Percentiles rank a stretch among this genome's conserved stretches.
Evolutionary conservation across 2,797 vertebrate genomes (phyloP).

Genomic region (Choloepus didactylus): DNA sequence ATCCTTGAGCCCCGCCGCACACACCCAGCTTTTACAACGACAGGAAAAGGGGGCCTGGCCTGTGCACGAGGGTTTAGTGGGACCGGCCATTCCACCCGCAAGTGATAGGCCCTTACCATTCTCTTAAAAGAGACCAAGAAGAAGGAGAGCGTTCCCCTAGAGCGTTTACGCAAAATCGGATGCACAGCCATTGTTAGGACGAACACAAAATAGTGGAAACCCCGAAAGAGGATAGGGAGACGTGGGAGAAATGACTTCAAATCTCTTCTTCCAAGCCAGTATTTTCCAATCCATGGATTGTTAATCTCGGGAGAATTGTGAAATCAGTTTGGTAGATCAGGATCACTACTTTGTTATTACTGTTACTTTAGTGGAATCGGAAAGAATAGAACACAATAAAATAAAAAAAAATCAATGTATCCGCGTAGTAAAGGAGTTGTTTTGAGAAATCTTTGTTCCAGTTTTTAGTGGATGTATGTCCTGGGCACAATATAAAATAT

Average conservation of each 20-base stretch:
- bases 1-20: neutral
- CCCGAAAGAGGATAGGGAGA: neutral
- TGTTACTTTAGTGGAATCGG: neutral
- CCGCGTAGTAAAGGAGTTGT: neutral
- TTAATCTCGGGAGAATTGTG: neutral
- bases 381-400: neutral
- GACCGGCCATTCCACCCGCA: neutral
- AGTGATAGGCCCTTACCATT: neutral
- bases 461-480: neutral
- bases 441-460: conserved; percentile 9
- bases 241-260: neutral
- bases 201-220: neutral
- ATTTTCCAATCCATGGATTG: neutral
- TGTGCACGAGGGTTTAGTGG: neutral
- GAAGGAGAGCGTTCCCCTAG: no score
- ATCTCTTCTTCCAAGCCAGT: neutral
- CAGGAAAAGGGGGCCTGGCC: conserved; percentile 62
- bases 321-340: neutral
- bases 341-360: neutral
- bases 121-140: conserved; percentile 73
- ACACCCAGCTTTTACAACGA: conserved; percentile 12
- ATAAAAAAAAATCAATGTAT: neutral
- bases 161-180: neutral
- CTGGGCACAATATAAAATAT: neutral
- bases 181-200: neutral